Percentiles rank a stretch among this genome's conserved stretches.
Conservation (phyloP, 2,797 vertebrate species). For the Phyllotis vaccarum region DNA sequence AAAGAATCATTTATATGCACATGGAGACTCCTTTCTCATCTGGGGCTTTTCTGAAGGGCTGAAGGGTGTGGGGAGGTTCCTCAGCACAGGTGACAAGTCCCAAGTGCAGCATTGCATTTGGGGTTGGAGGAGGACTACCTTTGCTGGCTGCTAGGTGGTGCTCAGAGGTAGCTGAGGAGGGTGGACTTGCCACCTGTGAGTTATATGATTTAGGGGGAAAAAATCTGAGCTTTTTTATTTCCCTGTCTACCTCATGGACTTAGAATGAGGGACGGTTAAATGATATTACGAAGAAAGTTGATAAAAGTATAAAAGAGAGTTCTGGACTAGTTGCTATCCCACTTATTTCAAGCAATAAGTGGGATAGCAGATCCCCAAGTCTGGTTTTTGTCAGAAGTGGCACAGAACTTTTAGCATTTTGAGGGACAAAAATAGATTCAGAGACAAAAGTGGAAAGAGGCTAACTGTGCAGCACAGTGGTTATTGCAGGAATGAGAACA, state of each 20-base stretch:
- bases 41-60: slow-evolving; percentile 68
- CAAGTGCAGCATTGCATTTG: slow-evolving; percentile 61
- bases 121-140: slow-evolving; percentile 66
- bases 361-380: slow-evolving; percentile 53
- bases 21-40: slow-evolving; percentile 84
- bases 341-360: slow-evolving; percentile 63
- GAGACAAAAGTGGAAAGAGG: slow-evolving; percentile 44
- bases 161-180: slow-evolving; percentile 54
- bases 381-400: slow-evolving; percentile 61
- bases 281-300: slow-evolving; percentile 55
- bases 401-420: slow-evolving; percentile 48
- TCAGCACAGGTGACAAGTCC: slow-evolving; percentile 59
- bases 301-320: slow-evolving; percentile 39
- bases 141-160: slow-evolving; percentile 71
- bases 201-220: slow-evolving; percentile 59
- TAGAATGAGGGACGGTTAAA: slow-evolving; percentile 65
- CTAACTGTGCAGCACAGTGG: slow-evolving; percentile 40
- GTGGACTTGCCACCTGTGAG: slow-evolving; percentile 55
- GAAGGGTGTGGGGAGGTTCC: slow-evolving; percentile 61
- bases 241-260: slow-evolving; percentile 75
- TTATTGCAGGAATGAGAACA: slow-evolving; percentile 43
- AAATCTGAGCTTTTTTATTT: background rate
- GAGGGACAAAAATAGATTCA: slow-evolving; percentile 31
- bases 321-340: slow-evolving; percentile 41
- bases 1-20: slow-evolving; percentile 89